Percentiles rank a stretch among this genome's conserved stretches.
Conservation (phyloP, 2,113 vertebrate species). For the Plotosus lineatus region DNA sequence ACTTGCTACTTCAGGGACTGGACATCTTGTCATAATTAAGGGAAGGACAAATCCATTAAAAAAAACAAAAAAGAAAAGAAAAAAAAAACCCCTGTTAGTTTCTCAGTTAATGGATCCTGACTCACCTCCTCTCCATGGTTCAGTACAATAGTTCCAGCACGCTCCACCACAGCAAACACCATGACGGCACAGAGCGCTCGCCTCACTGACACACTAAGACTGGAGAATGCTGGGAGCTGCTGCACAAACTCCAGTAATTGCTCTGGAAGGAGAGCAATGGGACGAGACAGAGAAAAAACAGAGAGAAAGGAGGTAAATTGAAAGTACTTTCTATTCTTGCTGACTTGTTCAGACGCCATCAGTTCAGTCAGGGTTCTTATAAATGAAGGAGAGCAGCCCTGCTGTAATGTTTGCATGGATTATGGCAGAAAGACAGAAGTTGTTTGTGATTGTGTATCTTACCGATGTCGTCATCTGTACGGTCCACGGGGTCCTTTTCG, state of each 20-base stretch:
- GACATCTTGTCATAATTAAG: too few species aligned
- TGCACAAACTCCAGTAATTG: constrained; percentile 99
- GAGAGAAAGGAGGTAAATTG: not conserved
- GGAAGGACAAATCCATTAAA: too few species aligned
- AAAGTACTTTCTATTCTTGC: not conserved
- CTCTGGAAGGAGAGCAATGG: constrained; percentile 75
- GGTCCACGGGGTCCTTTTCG: constrained; percentile 96
- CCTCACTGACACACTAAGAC: constrained; percentile 97
- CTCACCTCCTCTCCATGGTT: constrained; percentile 95
- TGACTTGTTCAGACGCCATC: not conserved
- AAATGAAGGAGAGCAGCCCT: too few species aligned
- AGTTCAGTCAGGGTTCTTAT: too few species aligned
- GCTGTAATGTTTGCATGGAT: too few species aligned
- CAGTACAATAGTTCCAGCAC: constrained; percentile 92
- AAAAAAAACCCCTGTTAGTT: too few species aligned
- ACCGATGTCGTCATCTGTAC: constrained; percentile 98
- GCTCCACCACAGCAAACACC: constrained; percentile 97
- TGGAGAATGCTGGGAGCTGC: constrained; percentile 95
- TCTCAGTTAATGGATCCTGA: too few species aligned
- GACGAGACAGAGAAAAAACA: not conserved
- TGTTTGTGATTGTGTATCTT: constrained; percentile 55
- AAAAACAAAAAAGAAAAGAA: too few species aligned
- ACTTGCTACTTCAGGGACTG: too few species aligned
- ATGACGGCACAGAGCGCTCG: constrained; percentile 97
- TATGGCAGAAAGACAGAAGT: not conserved